A percentile compares a stretch with the other conserved stretches of the same genome.
Conservation (phyloP, 2,113 vertebrate species). For the Archilochus colubris region DNA sequence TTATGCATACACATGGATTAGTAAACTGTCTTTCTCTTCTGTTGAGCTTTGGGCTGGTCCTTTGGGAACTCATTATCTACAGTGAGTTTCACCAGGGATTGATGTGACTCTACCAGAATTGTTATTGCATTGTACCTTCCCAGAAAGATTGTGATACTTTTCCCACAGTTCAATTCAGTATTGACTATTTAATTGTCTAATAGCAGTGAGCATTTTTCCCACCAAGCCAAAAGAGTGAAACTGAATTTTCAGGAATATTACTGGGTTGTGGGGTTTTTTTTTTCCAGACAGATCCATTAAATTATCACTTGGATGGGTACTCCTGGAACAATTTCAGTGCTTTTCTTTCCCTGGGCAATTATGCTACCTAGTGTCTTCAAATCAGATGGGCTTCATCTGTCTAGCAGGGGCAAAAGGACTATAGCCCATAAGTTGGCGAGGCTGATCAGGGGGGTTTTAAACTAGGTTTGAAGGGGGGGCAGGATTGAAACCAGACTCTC, state of each 20-base stretch:
- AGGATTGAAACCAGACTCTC: too few species aligned
- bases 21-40: neutral
- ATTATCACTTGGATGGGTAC: neutral
- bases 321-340: neutral
- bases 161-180: neutral
- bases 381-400: too few species aligned
- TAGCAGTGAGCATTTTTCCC: neutral
- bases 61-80: conserved; percentile 51
- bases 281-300: neutral
- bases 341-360: neutral
- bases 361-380: too few species aligned
- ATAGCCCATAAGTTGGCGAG: too few species aligned
- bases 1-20: conserved; percentile 35
- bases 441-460: too few species aligned
- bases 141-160: conserved; percentile 29
- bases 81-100: neutral
- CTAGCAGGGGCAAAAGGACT: too few species aligned
- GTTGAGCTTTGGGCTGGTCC: neutral
- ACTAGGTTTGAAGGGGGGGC: too few species aligned
- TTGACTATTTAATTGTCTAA: neutral
- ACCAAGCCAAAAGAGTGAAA: neutral
- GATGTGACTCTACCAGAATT: conserved; percentile 17
- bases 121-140: conserved; percentile 17
- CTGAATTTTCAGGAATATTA: neutral
- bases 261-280: too few species aligned